Base-by-base conservation (phyloP, 2,888 invertebrate genomes). In the Pseudococcus longispinus region DNA sequence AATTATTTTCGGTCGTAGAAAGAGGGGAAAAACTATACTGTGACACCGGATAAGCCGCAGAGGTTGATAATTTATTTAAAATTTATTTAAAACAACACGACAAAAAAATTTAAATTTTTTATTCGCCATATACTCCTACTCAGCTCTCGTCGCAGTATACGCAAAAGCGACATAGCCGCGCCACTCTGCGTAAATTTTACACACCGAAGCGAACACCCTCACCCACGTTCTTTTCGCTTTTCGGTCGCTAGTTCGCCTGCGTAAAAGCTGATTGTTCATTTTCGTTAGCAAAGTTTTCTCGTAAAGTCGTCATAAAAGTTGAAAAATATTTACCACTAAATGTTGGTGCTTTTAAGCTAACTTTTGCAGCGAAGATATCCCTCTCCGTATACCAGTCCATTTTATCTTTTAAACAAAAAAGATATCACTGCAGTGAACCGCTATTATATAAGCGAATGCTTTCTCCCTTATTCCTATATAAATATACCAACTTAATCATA, bases 231-330 rank as follows among this genome's bases (percentile, higher is more conserved):
- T 70, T 18, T 65, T 13, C 11, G 5, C 26, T 70, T 70, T 15
- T 46, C 13, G 60, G 2, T 60, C 1, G n/a, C 9, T 29, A 32
- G 20, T 20, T 13, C 37, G 77, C 77, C 37, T 42, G 42, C 77
- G 77, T 80, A 80, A 80, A 80, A 80, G 70, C 77, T 80, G 77
- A 80, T 42, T 80, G 77, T 80, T 80, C 42, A 80, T 80, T 70
- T 80, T 80, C 77, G 77, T 42, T 80, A 80, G n/a, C 20, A 80
- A 80, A 80, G 37, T 80, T 80, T 80, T 42, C 77, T 80, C 77
- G 77, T 80, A 80, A 80, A 80, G 77, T 80, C 77, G 77, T 42
- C 77, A 42, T 80, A 80, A 80, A 80, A 80, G 77, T 42, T 80
- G 37, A 23, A 80, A 80, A 80, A 80, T 80, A 80, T 80, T 80